A percentile compares a stretch with the other conserved stretches of the same genome.
phyloP scores from a whole-genome alignment of 2,113 vertebrate genomes.

The Apaloderma vittatum region DNA sequence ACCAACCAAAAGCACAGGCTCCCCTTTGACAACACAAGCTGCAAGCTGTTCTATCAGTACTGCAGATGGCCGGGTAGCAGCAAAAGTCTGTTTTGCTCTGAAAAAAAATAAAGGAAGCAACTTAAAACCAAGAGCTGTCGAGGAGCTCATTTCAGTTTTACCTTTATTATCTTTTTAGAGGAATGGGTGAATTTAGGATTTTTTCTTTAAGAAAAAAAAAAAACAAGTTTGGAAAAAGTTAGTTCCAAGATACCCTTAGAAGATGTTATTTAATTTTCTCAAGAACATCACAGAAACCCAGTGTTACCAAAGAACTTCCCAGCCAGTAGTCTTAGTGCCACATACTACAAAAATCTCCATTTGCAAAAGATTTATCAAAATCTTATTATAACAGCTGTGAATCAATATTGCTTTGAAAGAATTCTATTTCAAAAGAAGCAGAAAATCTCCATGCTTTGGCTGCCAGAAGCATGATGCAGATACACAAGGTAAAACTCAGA shows the following conservation, averaged over 20 bases:
- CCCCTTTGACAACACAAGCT: constrained; percentile 89
- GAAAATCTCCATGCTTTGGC: neutral
- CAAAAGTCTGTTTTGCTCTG: constrained; percentile 89
- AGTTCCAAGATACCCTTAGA: neutral
- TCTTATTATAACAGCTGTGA: no score
- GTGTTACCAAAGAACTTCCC: neutral
- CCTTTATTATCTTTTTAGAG: neutral
- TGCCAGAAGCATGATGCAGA: neutral
- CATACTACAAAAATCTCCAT: neutral
- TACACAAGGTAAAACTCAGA: neutral
- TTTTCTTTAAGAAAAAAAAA: neutral
- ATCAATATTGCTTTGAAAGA: neutral
- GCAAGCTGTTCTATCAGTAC: constrained; percentile 94
- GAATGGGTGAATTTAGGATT: neutral
- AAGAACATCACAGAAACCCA: neutral
- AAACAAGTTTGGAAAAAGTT: neutral
- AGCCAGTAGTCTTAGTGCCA: neutral
- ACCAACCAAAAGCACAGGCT: constrained; percentile 93
- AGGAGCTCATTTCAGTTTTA: neutral
- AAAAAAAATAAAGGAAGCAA: neutral
- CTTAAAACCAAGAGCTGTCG: neutral
- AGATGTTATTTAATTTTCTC: neutral
- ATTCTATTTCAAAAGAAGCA: neutral
- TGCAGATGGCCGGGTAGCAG: constrained; percentile 90
- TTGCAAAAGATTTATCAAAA: no score